Conservation (phyloP, 2,888 invertebrate species). For the Hypolimnas misippus region DNA sequence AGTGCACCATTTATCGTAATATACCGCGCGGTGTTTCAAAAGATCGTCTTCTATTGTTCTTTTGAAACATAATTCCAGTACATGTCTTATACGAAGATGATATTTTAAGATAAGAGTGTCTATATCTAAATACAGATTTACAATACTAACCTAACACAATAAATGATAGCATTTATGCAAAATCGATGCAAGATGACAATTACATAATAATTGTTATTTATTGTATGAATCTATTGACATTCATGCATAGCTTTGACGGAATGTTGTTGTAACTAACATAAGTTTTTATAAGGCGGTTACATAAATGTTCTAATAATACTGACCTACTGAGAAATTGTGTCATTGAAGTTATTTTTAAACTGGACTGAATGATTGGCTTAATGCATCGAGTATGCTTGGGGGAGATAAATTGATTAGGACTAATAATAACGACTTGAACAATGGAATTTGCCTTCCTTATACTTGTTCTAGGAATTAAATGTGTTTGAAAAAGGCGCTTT, state of each 20-base stretch:
- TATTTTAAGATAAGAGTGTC: too few relatives aligned
- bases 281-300: constrained; percentile 16
- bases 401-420: constrained; percentile 40
- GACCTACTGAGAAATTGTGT: constrained; percentile 40
- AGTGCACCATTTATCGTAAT: constrained; percentile 17
- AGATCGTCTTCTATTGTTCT: constrained; percentile 1
- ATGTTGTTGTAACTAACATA: constrained; percentile 16
- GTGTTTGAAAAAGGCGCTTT: constrained; percentile 14
- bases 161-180: constrained; percentile 14
- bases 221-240: constrained; percentile 17
- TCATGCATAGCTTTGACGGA: constrained; percentile 17
- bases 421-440: constrained; percentile 35
- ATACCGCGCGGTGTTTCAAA: constrained; percentile 9
- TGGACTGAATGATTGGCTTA: constrained; percentile 31
- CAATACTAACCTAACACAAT: constrained; percentile 14
- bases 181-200: constrained; percentile 6
- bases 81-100: too few relatives aligned
- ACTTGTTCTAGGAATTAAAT: constrained; percentile 13
- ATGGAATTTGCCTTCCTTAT: constrained; percentile 24
- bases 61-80: too few relatives aligned
- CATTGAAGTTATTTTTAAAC: constrained; percentile 43
- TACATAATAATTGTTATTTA: background rate
- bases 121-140: background rate
- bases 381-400: constrained; percentile 38
- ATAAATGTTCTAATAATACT: constrained; percentile 32